Evolutionary conservation across 2,888 invertebrate species (phyloP).

Genomic region (Nineta flava): DNA sequence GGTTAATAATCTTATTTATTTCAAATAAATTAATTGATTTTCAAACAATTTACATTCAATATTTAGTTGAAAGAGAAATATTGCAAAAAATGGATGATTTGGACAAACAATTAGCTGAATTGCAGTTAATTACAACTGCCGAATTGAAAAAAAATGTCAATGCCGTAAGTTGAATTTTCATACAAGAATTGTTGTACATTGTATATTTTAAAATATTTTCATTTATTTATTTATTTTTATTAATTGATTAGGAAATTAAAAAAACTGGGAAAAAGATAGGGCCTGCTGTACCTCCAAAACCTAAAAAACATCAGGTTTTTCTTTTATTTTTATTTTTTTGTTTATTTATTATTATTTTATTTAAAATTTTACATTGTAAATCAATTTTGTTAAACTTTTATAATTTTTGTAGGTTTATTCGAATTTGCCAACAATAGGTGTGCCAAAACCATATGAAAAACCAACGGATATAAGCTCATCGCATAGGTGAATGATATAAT

Average conservation of each 20-base stretch:
- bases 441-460: conserved; percentile 6
- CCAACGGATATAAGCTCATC: not conserved
- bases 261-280: conserved; percentile 42
- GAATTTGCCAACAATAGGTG: conserved; percentile 4
- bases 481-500: not conserved
- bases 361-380: not conserved
- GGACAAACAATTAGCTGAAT: conserved; percentile 52
- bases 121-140: conserved; percentile 41
- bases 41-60: not conserved
- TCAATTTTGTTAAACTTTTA: not conserved
- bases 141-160: conserved; percentile 23
- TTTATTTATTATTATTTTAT: conserved; percentile 1
- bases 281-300: conserved; percentile 69
- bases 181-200: not conserved
- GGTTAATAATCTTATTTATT: too few relatives aligned
- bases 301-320: conserved; percentile 44
- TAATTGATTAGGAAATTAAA: not conserved
- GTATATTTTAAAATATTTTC: not conserved
- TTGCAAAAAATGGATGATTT: conserved; percentile 37
- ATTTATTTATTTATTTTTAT: conserved; percentile 3
- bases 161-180: conserved; percentile 6
- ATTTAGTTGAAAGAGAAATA: not conserved
- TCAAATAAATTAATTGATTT: too few relatives aligned
- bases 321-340: conserved; percentile 5
- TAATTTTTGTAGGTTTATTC: conserved; percentile 1